These are phyloP conservation scores for Chymomyza fuscimana DNA, from an alignment of 2,888 invertebrate species.

Conservation along the genomic window DNA sequence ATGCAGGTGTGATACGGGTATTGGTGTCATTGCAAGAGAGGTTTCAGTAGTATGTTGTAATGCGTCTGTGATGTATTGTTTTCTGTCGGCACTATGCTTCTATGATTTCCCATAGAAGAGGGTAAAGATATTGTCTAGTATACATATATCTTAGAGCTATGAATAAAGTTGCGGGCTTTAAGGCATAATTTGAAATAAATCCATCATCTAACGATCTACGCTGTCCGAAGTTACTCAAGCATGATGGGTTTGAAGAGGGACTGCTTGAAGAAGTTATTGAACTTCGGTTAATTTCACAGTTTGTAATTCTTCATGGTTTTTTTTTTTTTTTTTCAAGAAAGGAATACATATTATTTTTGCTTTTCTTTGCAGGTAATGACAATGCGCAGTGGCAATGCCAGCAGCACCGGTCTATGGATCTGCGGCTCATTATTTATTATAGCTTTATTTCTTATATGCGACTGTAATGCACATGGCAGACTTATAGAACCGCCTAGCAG, in stretches of 20 bases:
- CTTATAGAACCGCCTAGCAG: conserved; percentile 90
- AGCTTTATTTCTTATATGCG: conserved; percentile 25
- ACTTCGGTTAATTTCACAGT: background rate
- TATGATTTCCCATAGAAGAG: background rate
- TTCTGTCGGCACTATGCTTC: background rate
- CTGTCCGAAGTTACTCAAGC: background rate
- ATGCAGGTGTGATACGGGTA: background rate
- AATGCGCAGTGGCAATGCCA: background rate
- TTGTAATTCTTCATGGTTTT: background rate
- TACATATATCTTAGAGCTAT: background rate
- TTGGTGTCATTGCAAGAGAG: background rate
- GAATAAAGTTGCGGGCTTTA: background rate
- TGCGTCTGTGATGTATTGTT: background rate
- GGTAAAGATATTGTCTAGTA: background rate
- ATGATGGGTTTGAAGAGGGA: background rate
- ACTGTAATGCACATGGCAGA: conserved; percentile 76
- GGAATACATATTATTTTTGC: background rate
- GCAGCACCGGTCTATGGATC: background rate
- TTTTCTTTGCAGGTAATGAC: conserved; percentile 1
- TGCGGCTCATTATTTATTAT: conserved; percentile 8
- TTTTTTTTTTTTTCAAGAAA: background rate
- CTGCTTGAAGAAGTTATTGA: background rate
- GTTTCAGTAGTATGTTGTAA: background rate
- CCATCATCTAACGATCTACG: background rate
- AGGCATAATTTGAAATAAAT: background rate